phyloP scores from a whole-genome alignment of 2,797 vertebrate genomes.

The Lutjanus argentimaculatus region DNA sequence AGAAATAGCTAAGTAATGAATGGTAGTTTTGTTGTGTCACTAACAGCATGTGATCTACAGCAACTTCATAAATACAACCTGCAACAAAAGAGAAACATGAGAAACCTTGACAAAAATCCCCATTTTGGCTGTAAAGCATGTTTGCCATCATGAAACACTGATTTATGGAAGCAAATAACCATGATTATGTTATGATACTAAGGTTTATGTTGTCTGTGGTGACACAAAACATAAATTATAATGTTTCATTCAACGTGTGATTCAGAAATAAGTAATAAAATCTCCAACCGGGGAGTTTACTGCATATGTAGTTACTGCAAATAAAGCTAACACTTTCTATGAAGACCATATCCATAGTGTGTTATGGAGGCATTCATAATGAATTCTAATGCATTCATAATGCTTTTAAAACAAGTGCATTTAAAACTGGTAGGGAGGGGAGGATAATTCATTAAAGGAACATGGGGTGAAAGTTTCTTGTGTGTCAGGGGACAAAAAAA shows the following conservation, averaged over 20 bases:
- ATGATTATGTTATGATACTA: neutral
- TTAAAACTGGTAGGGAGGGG: neutral
- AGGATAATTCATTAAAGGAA: neutral
- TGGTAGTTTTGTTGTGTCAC: constrained; percentile 4
- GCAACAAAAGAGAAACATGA: constrained; percentile 6
- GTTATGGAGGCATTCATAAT: too few species aligned
- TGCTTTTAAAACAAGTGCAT: neutral
- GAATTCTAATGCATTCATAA: too few species aligned
- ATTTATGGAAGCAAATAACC: constrained; percentile 17
- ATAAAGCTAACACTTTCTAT: neutral
- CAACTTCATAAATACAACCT: constrained; percentile 6
- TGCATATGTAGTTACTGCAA: neutral
- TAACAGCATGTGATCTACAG: constrained; percentile 12
- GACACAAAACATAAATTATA: constrained; percentile 9
- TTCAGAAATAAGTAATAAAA: neutral
- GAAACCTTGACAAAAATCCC: constrained; percentile 1
- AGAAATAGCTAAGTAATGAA: neutral
- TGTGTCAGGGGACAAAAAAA: neutral
- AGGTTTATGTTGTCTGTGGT: constrained; percentile 12
- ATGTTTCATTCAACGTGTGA: neutral
- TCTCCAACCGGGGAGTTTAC: neutral
- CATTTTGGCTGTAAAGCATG: neutral
- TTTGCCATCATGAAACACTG: neutral
- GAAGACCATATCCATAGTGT: too few species aligned
- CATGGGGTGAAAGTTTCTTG: neutral